phyloP scores from a whole-genome alignment of 2,888 invertebrate species.

The Micoletzkya japonica region DNA sequence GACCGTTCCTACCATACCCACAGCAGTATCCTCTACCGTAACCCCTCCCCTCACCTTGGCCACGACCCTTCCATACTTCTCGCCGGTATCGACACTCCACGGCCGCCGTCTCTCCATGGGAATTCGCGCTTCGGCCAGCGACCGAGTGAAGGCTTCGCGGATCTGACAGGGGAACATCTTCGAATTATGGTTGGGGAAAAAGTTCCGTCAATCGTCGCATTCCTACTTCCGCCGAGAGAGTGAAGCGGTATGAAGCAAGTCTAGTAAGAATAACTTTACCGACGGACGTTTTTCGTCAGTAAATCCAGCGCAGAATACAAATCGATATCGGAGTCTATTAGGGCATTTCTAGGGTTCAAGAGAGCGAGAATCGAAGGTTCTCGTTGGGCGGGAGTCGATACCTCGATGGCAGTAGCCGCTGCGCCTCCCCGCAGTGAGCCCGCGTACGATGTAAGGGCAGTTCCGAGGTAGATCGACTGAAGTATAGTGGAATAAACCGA shows the following conservation, averaged over 20 bases:
- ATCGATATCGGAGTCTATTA: no score
- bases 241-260: no score
- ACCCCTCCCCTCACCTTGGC: constrained; percentile 10
- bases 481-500: no score
- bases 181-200: no score
- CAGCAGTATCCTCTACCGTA: no score
- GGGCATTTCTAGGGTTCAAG: no score
- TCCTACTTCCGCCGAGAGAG: no score
- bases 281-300: no score
- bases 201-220: no score
- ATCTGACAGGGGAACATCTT: neutral
- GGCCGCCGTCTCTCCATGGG: neutral
- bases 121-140: neutral
- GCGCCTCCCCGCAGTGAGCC: constrained; percentile 8
- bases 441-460: constrained; percentile 15
- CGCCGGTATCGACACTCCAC: constrained; percentile 22
- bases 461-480: constrained; percentile 21
- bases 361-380: neutral
- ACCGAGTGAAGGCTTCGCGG: constrained; percentile 24
- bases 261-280: no score
- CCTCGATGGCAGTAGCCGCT: constrained; percentile 13
- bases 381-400: neutral
- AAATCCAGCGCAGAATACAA: no score
- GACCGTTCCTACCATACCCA: no score
- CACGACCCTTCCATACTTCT: constrained; percentile 21